These are phyloP conservation scores for Scomber colias DNA, from an alignment of 2,113 vertebrate species.

Conservation along the genomic window DNA sequence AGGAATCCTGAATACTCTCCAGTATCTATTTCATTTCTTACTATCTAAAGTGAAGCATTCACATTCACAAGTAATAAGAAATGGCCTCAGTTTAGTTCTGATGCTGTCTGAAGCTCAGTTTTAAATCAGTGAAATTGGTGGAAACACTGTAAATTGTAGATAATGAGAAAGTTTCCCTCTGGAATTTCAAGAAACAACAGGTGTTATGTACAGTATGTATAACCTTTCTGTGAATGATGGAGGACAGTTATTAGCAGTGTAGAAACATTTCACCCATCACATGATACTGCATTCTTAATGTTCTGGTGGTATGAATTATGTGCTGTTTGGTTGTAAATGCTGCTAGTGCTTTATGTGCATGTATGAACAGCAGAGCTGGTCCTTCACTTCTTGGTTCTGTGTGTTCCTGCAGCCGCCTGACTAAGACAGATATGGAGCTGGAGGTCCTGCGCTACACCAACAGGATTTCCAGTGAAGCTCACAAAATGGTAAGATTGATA, in stretches of 20 bases:
- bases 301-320: not conserved
- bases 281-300: not conserved
- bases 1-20: not conserved
- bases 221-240: not conserved
- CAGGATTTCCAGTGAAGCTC: slow-evolving; percentile 96
- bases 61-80: not conserved
- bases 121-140: not conserved
- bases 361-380: not conserved
- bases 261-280: not conserved
- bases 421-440: slow-evolving; percentile 97
- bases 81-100: not conserved
- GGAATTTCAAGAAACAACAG: not conserved
- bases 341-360: not conserved
- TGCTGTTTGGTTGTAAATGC: not conserved
- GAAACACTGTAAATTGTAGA: not conserved
- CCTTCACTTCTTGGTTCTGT: slow-evolving; percentile 18
- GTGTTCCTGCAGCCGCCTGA: slow-evolving; percentile 87
- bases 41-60: slow-evolving; percentile 10
- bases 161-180: not conserved
- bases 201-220: not conserved
- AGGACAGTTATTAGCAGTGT: not conserved
- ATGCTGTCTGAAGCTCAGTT: not conserved
- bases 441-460: slow-evolving; percentile 98
- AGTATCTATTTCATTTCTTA: slow-evolving; percentile 17
- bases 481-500: slow-evolving; percentile 89